Conservation (phyloP, 2,113 vertebrate species). For the Odocoileus hemionus region DNA sequence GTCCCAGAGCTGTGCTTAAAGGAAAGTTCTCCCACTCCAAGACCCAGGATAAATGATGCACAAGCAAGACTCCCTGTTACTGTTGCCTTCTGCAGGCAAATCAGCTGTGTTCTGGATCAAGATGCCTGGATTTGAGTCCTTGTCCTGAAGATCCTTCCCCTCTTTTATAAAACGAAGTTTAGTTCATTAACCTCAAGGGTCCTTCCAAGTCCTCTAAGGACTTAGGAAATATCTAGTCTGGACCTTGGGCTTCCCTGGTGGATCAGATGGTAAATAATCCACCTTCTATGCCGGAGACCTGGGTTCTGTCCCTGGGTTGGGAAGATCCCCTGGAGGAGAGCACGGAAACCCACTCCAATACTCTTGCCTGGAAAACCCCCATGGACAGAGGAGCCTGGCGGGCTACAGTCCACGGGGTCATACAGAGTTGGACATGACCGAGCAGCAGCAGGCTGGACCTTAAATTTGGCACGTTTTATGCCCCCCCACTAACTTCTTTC, state of each 20-base stretch:
- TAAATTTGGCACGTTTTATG: slow-evolving; percentile 4
- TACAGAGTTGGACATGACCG: fast-evolving
- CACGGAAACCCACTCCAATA: not conserved
- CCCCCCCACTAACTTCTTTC: slow-evolving; percentile 2
- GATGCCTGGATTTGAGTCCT: not conserved
- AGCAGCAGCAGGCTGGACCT: not conserved
- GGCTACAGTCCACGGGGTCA: not conserved
- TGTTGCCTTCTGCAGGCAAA: not conserved
- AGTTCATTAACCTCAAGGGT: not conserved
- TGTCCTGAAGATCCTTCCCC: not conserved
- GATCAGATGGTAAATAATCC: not conserved
- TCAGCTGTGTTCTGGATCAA: not conserved
- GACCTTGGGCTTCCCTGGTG: not conserved
- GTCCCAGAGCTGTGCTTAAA: not conserved
- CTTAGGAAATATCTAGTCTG: slow-evolving; percentile 18
- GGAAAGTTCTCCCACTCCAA: not conserved
- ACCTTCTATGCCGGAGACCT: not conserved
- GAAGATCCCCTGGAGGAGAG: not conserved
- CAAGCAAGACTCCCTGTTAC: not conserved
- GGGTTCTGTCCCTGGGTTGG: not conserved
- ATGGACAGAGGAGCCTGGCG: not conserved
- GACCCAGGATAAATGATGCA: not conserved
- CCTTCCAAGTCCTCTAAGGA: not conserved
- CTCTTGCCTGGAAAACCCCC: not conserved
- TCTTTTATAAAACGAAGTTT: slow-evolving; percentile 19